Conservation (phyloP, 2,888 invertebrate species). For the Agrochola macilenta region DNA sequence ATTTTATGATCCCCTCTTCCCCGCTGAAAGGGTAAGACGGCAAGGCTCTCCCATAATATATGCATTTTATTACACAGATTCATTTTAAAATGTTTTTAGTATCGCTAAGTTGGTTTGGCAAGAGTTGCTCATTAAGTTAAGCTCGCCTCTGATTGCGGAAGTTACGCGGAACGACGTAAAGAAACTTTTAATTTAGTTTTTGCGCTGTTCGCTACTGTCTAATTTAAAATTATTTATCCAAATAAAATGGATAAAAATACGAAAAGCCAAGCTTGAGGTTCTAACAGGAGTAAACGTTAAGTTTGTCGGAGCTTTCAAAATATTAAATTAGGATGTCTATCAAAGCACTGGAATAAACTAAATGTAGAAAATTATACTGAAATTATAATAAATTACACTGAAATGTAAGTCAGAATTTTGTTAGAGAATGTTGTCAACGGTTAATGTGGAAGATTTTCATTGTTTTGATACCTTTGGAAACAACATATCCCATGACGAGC, state of each 20-base stretch:
- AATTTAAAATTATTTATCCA: conserved; percentile 62
- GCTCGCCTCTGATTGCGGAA: conserved; percentile 63
- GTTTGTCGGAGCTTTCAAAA: conserved; percentile 1
- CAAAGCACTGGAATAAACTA: conserved; percentile 22
- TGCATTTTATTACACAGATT: conserved; percentile 63
- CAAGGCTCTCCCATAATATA: conserved; percentile 50
- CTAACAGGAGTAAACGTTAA: conserved; percentile 6
- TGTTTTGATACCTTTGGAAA: not conserved
- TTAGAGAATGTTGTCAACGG: not conserved
- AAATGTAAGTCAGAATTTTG: not conserved
- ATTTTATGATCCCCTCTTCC: conserved; percentile 47
- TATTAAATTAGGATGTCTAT: conserved; percentile 34
- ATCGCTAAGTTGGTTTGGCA: conserved; percentile 56
- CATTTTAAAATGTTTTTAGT: conserved; percentile 63
- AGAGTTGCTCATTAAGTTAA: conserved; percentile 64
- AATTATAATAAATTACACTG: conserved; percentile 20
- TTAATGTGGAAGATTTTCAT: not conserved
- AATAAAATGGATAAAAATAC: conserved; percentile 44
- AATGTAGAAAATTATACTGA: conserved; percentile 6
- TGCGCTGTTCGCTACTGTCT: conserved; percentile 47
- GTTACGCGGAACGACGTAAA: conserved; percentile 51
- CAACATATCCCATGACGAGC: not conserved
- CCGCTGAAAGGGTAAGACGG: conserved; percentile 27
- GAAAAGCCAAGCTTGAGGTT: conserved; percentile 3
- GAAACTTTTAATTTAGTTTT: conserved; percentile 65